These are phyloP conservation scores for Takifugu rubripes DNA, from an alignment of 2,797 vertebrate species.

Conservation along the genomic window DNA sequence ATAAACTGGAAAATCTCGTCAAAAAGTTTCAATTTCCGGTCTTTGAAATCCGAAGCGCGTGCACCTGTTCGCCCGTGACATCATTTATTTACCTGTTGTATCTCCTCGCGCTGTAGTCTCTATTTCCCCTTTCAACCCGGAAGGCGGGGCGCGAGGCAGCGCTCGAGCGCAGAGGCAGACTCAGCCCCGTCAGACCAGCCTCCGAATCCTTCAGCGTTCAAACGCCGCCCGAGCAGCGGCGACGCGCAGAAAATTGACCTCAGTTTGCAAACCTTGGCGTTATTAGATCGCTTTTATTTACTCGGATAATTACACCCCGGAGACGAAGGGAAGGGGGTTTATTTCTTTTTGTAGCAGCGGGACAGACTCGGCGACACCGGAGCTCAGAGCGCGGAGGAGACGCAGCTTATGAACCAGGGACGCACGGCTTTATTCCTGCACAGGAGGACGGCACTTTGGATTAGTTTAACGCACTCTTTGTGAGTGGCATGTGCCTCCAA, in stretches of 20 bases:
- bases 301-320: background rate
- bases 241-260: too few species aligned
- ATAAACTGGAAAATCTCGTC: too few species aligned
- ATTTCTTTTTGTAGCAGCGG: constrained; percentile 18
- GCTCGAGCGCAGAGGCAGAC: background rate
- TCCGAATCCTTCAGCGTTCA: too few species aligned
- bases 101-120: background rate
- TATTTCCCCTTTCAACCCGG: background rate
- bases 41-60: background rate
- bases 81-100: constrained; percentile 44
- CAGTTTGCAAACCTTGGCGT: background rate
- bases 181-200: background rate
- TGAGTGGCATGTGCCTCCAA: background rate
- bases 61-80: constrained; percentile 44
- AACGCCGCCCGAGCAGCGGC: too few species aligned
- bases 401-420: constrained; percentile 11
- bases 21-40: background rate
- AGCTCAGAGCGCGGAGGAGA: constrained; percentile 15
- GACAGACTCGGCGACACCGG: constrained; percentile 49
- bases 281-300: background rate
- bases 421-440: constrained; percentile 23
- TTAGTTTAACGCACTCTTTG: constrained; percentile 47
- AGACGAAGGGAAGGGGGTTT: constrained; percentile 4
- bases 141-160: constrained; percentile 39
- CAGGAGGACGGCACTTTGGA: constrained; percentile 42